A percentile compares a stretch with the other conserved stretches of the same genome.
These are phyloP conservation scores for Clistopyga incitator DNA, from an alignment of 2,888 invertebrate species.

Conservation along the genomic window DNA sequence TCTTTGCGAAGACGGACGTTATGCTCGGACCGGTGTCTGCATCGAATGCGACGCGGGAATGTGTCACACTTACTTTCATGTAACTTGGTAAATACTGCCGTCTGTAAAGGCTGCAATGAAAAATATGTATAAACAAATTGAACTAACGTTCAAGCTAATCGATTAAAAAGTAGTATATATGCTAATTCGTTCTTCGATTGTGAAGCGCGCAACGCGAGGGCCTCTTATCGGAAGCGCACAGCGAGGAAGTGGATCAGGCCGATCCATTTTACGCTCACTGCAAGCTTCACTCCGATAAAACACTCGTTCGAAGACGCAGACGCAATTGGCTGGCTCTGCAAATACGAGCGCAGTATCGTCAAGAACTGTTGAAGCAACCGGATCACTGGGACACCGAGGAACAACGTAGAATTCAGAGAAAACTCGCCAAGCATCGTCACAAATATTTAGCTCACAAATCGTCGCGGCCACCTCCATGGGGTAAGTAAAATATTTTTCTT, in stretches of 20 bases:
- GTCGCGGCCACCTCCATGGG: conserved; percentile 93
- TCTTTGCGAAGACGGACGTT: conserved; percentile 94
- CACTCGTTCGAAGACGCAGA: conserved; percentile 91
- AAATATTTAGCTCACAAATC: conserved; percentile 92
- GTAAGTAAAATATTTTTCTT: conserved; percentile 83
- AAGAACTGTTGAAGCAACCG: conserved; percentile 86
- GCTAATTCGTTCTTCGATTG: conserved; percentile 21
- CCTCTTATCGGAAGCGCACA: conserved; percentile 95
- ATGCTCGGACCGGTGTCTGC: conserved; percentile 96
- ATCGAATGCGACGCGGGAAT: conserved; percentile 99
- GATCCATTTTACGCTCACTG: conserved; percentile 99
- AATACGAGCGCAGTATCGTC: conserved; percentile 90
- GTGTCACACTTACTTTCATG: conserved; percentile 98
- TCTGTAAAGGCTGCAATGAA: background rate
- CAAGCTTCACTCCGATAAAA: conserved; percentile 97
- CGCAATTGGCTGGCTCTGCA: conserved; percentile 95
- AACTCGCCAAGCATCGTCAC: conserved; percentile 93
- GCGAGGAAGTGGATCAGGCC: conserved; percentile 95
- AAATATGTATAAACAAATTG: no score
- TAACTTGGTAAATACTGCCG: conserved; percentile 91
- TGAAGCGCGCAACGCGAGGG: conserved; percentile 96
- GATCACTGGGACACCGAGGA: conserved; percentile 89
- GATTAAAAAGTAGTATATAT: conserved; percentile 21
- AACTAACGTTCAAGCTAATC: conserved; percentile 17
- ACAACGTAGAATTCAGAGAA: conserved; percentile 91